Evolutionary conservation across 2,797 vertebrate genomes (phyloP), one percentile per base, ranked within the genome.

Genomic region (Neopelma chrysocephalum): DNA sequence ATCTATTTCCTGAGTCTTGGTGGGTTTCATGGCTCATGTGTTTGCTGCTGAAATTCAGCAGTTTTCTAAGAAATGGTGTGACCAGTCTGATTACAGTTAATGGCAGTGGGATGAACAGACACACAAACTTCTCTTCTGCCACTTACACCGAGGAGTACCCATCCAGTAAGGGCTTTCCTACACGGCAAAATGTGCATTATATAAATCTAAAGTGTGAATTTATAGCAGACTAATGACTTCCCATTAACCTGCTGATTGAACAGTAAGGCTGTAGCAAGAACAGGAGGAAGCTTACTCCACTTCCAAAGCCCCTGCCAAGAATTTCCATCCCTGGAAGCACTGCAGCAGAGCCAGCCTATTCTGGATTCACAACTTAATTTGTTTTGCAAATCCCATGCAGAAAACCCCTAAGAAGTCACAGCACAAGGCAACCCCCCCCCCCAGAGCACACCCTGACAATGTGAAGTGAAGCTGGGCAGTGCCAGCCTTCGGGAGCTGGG

Each of bases 221-320:
- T 64, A 36, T 6, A 32, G 81, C 32, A n/a, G 66, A 3, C 43
- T 70, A 71, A 88, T 36, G 53, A 23, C 29, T 94, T 34, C 58
- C 83, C 81, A 29, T 56, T 72, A 51, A 85, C 68, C 65, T 54
- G 79, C 82, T 62, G 90, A 54, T 61, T 40, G 92, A 91, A 38
- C 65, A 50, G 38, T 10, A 34, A 12, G 68, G 87, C 83, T 47
- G 71, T 62, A 82, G 54, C 73, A 29, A 15, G 19, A 51, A 36
- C 10, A 36, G 15, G 83, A 32, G 34, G 81, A 32, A 34, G n/a
- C 21, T 43, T 5, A 2, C 38, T 85, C 54, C 42, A 15, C 38
- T 79, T 42, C 50, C 93, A 62, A 64, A 70, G 69, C 15, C 56
- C 38, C 9, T 4, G 48, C 77, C 89, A 77, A 20, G 88, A 34